Evolutionary conservation across 2,797 vertebrate genomes (phyloP), one percentile per base, ranked within the genome.

Genomic region (Amazona finschi): DNA sequence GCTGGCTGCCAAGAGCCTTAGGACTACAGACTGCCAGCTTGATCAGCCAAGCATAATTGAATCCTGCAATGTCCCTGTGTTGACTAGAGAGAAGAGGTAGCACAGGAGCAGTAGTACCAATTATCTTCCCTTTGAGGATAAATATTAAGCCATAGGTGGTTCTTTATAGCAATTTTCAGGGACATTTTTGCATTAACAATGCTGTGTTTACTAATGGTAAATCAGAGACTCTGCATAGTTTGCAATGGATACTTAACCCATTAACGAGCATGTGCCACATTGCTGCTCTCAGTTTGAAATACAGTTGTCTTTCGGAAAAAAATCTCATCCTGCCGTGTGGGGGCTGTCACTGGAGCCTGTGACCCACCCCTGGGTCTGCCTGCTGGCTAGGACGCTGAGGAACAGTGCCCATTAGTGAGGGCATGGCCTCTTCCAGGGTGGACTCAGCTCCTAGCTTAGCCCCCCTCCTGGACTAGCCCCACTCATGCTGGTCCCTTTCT

Each of bases 1-100:
- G 50, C 50, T 91, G 82, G 33, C 62, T 95, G 91, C 79, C 70
- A 79, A 57, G 12, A 94, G 89, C 94, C 89, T 67, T 72, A 79
- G 91, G 95, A 87, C 49, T 70, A 27, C 12, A 61, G 38, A 31
- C 46, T 89, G 86, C 92, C 90, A 89, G 38, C 60, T 67, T 87
- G 52, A 82, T 95, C 52, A 79, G 52, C 25, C 77, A 87, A 93
- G 76, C 18, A 21, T 25, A 78, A 49, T 41, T 52, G 33, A 85
- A 90, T 88, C 25, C 39, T 53, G 66, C 62, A 21, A 19, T 41
- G 53, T 58, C 39, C 20, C 67, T 82, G 14, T 69, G 74, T 52
- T 82, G 64, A 52, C 62, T 82, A 72, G 39, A 89, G 24, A 79
- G 36, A 53, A 78, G 21, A 12, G 17, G 7, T 71, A 38, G 33